Conservation (phyloP, 2,113 vertebrate genomes). For the Formicarius rufipectus region DNA sequence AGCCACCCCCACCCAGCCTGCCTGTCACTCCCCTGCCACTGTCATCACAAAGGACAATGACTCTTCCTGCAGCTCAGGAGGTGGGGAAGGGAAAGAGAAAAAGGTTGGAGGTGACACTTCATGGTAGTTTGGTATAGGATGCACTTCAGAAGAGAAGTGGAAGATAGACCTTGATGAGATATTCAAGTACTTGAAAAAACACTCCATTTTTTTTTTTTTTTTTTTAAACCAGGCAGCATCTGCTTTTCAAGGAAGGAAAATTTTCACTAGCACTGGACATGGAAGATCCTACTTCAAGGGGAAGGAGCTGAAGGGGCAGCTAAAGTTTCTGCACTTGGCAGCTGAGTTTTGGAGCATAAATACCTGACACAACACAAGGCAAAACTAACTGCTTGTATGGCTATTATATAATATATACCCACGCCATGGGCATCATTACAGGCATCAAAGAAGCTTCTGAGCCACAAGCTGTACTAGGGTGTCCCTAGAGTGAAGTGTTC, state of each 20-base stretch:
- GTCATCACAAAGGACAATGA: not conserved
- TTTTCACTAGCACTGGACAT: not conserved
- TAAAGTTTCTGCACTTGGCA: conserved; percentile 3
- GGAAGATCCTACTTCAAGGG: conserved; percentile 7
- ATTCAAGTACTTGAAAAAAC: not conserved
- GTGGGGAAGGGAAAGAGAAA: not conserved
- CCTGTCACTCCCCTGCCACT: conserved; percentile 33
- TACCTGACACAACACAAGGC: not conserved
- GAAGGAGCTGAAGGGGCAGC: not conserved
- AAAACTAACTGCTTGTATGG: not conserved
- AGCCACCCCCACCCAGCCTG: conserved; percentile 45
- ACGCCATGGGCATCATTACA: not conserved
- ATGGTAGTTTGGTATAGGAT: not conserved
- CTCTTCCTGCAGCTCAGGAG: not conserved
- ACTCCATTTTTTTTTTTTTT: not conserved
- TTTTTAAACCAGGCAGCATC: not conserved
- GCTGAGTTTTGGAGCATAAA: not conserved
- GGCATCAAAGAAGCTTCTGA: not conserved
- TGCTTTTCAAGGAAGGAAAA: not conserved
- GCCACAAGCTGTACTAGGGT: not conserved
- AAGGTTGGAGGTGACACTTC: not conserved
- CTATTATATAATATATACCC: not conserved
- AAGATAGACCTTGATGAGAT: not conserved
- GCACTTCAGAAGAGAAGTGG: not conserved
- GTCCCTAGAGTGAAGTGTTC: too few relatives aligned